A percentile compares a stretch with the other conserved stretches of the same genome.
These are phyloP conservation scores for Antheraea yamamai DNA, from an alignment of 2,888 invertebrate species.

Conservation along the genomic window DNA sequence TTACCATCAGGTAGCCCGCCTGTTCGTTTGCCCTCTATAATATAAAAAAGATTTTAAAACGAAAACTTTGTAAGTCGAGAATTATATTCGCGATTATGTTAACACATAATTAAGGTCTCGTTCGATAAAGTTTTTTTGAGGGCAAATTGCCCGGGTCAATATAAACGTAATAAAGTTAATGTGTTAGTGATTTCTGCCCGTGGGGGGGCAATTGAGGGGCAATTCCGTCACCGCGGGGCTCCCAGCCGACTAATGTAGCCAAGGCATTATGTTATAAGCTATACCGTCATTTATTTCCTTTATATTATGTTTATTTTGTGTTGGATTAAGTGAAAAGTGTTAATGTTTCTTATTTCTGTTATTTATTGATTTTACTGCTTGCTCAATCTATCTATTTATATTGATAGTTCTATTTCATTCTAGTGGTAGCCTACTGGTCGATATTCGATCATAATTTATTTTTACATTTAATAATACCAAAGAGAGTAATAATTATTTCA, in stretches of 20 bases:
- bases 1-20: too few species aligned
- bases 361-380: not conserved
- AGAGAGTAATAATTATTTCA: too few species aligned
- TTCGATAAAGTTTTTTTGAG: conserved; percentile 30
- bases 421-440: too few species aligned
- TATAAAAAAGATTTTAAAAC: not conserved
- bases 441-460: too few species aligned
- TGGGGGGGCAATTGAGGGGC: conserved; percentile 66
- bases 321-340: conserved; percentile 14
- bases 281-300: conserved; percentile 20
- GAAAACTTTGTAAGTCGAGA: not conserved
- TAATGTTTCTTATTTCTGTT: conserved; percentile 1
- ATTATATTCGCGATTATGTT: not conserved
- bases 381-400: not conserved
- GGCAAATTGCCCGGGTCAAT: conserved; percentile 64
- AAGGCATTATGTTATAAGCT: conserved; percentile 29
- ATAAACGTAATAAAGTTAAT: conserved; percentile 27
- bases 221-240: conserved; percentile 55
- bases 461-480: too few species aligned
- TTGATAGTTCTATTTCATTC: not conserved
- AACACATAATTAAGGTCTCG: conserved; percentile 26
- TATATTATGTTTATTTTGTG: conserved; percentile 12
- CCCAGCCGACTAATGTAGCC: conserved; percentile 51
- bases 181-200: conserved; percentile 55
- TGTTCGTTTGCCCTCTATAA: too few species aligned